Evolutionary conservation across 2,797 vertebrate species (phyloP).

Genomic region (Muscicapa comitata): DNA sequence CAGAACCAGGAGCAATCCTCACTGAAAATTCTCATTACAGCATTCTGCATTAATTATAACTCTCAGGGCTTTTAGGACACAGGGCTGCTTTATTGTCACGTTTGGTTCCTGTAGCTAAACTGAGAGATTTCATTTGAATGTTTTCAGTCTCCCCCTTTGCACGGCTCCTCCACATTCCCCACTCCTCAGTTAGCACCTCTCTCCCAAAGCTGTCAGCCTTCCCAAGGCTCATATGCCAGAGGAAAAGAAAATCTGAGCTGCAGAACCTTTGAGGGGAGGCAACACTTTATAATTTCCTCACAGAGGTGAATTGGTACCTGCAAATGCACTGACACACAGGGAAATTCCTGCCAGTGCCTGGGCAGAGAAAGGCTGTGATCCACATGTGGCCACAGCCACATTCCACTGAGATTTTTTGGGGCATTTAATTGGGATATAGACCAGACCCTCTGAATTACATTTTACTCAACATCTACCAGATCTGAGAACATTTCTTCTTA

Average conservation of each 20-base stretch:
- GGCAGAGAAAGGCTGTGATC: not conserved
- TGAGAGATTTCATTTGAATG: not conserved
- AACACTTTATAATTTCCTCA: not conserved
- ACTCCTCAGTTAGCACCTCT: not conserved
- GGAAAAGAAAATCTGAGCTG: not conserved
- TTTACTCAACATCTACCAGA: not conserved
- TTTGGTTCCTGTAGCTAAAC: not conserved
- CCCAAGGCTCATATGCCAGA: not conserved
- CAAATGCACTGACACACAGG: not conserved
- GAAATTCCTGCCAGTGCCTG: not conserved
- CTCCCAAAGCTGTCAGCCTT: not conserved
- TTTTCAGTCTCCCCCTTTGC: not conserved
- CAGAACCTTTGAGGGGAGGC: not conserved
- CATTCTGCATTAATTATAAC: not conserved
- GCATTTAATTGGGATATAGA: not conserved
- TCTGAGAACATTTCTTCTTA: not conserved
- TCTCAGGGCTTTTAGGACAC: not conserved
- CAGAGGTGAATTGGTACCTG: not conserved
- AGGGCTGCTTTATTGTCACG: not conserved
- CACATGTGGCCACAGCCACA: not conserved
- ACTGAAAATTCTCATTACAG: not conserved
- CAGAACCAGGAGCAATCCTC: not conserved
- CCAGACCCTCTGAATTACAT: not conserved
- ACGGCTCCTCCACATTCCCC: not conserved
- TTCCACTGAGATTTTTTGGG: not conserved